Conservation (phyloP, 2,113 vertebrate species). For the Formicarius rufipectus region DNA sequence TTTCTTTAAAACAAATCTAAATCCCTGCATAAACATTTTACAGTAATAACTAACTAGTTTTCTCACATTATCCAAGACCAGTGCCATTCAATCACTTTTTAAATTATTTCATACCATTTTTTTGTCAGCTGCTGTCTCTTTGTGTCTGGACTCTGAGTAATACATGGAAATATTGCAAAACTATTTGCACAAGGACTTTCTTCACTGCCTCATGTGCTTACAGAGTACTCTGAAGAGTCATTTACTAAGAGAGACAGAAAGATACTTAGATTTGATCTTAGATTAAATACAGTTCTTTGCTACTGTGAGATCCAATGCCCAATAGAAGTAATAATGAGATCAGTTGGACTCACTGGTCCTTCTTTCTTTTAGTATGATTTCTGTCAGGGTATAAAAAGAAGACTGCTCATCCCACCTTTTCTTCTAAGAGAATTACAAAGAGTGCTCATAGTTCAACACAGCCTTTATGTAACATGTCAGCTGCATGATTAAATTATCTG, state of each 20-base stretch:
- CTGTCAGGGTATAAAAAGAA: not conserved
- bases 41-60: not conserved
- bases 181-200: not conserved
- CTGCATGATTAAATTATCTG: not conserved
- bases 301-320: not conserved
- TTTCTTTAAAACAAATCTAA: not conserved
- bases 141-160: not conserved
- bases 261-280: not conserved
- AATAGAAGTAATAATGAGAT: not conserved
- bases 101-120: not conserved
- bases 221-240: not conserved
- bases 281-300: not conserved
- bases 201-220: not conserved
- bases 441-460: not conserved
- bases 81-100: not conserved
- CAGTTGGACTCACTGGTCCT: fast-evolving
- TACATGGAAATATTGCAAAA: not conserved
- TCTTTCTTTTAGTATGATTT: not conserved
- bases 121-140: not conserved
- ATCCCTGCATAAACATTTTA: not conserved
- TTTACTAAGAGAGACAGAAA: not conserved
- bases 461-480: not conserved
- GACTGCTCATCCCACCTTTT: not conserved
- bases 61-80: not conserved
- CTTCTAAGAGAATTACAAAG: not conserved